These are phyloP conservation scores for Meteorus sp. DNA, from an alignment of 1,140 invertebrate species.

Conservation along the genomic window DNA sequence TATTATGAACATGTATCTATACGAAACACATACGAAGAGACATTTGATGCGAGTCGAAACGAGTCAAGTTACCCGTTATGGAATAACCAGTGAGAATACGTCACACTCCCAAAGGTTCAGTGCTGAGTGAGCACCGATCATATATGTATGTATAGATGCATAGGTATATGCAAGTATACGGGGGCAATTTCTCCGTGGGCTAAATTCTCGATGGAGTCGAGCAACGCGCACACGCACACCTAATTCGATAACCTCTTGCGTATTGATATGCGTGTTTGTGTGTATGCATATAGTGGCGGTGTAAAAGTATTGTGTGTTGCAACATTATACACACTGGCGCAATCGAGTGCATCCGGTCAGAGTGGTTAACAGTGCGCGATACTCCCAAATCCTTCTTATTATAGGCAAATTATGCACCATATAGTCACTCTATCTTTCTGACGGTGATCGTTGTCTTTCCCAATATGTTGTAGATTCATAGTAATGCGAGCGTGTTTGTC, in stretches of 20 bases:
- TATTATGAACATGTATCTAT: too few relatives aligned
- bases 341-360: background rate
- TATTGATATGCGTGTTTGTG: slow-evolving; percentile 15
- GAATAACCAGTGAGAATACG: too few relatives aligned
- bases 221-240: background rate
- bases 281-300: too few relatives aligned
- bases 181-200: background rate
- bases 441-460: too few relatives aligned
- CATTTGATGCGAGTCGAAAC: background rate
- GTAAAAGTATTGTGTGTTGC: too few relatives aligned
- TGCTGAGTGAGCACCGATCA: background rate
- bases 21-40: too few relatives aligned
- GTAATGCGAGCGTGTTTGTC: too few relatives aligned
- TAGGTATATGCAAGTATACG: background rate
- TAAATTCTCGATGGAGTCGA: background rate
- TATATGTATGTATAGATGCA: background rate
- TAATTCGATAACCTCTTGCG: slow-evolving; percentile 11
- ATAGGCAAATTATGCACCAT: background rate
- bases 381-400: slow-evolving; percentile 1
- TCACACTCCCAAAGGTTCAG: too few relatives aligned
- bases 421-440: slow-evolving; percentile 4
- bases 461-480: too few relatives aligned
- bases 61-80: slow-evolving; percentile 17
- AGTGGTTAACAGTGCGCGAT: slow-evolving; percentile 6
- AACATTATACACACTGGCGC: too few relatives aligned